These are phyloP conservation scores for Xylocampa areola DNA, from an alignment of 2,888 invertebrate genomes.

Conservation along the genomic window DNA sequence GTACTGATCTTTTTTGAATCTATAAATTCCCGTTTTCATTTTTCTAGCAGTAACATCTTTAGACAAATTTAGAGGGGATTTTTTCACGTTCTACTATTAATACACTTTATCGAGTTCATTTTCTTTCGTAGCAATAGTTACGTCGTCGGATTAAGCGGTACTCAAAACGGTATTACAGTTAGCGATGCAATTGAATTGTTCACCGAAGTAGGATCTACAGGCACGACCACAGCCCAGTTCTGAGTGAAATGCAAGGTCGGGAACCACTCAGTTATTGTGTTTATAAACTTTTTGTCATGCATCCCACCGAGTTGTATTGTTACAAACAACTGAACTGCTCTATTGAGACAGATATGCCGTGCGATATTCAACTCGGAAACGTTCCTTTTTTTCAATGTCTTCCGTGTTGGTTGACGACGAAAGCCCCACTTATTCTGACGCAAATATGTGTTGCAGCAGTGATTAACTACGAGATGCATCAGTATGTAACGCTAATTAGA, in stretches of 20 bases:
- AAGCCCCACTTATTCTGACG: slow-evolving; percentile 78
- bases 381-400: slow-evolving; percentile 67
- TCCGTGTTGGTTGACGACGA: slow-evolving; percentile 80
- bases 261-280: slow-evolving; percentile 80
- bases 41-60: slow-evolving; percentile 11
- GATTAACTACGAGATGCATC: slow-evolving; percentile 68
- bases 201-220: slow-evolving; percentile 73
- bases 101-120: slow-evolving; percentile 54
- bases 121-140: slow-evolving; percentile 72
- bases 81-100: slow-evolving; percentile 43
- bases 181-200: slow-evolving; percentile 79
- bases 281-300: slow-evolving; percentile 83
- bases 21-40: too few species aligned
- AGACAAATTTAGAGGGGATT: background rate
- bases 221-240: slow-evolving; percentile 84
- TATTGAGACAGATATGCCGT: slow-evolving; percentile 83
- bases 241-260: slow-evolving; percentile 83
- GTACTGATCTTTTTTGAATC: too few species aligned
- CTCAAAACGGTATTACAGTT: slow-evolving; percentile 80
- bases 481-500: slow-evolving; percentile 65
- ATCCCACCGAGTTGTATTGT: slow-evolving; percentile 82
- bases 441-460: slow-evolving; percentile 72
- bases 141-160: slow-evolving; percentile 78
- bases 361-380: slow-evolving; percentile 80
- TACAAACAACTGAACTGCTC: slow-evolving; percentile 77